These are phyloP conservation scores for Hydrotaea diabolus DNA, from an alignment of 2,888 invertebrate species.

Conservation along the genomic window DNA sequence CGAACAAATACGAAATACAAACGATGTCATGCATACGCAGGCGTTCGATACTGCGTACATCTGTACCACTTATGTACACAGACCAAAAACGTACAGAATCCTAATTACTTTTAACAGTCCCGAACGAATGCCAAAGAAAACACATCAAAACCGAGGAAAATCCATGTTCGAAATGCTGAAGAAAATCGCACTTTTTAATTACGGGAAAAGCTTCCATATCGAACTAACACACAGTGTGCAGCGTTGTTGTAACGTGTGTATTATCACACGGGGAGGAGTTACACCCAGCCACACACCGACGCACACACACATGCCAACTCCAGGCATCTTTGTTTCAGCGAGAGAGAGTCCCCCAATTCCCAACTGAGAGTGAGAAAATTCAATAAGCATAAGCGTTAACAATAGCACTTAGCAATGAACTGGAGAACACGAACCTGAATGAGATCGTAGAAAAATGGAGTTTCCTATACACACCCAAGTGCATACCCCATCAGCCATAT, in stretches of 20 bases:
- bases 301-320: not conserved
- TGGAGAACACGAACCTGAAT: not conserved
- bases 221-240: slow-evolving; percentile 7
- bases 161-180: slow-evolving; percentile 70
- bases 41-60: not conserved
- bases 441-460: slow-evolving; percentile 69
- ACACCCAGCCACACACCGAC: not conserved
- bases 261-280: slow-evolving; percentile 64
- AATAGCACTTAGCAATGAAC: slow-evolving; percentile 72
- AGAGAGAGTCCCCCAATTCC: too few species aligned
- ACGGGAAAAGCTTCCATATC: slow-evolving; percentile 69
- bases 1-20: slow-evolving; percentile 1
- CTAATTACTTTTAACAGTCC: slow-evolving; percentile 39
- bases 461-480: slow-evolving; percentile 13
- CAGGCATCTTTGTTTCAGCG: not conserved
- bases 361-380: slow-evolving; percentile 74
- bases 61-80: too few species aligned
- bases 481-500: too few species aligned
- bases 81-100: slow-evolving; percentile 15
- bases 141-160: not conserved
- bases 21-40: slow-evolving; percentile 11
- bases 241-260: not conserved
- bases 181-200: slow-evolving; percentile 79
- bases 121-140: slow-evolving; percentile 15
- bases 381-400: slow-evolving; percentile 77